Evolutionary conservation across 2,113 vertebrate genomes (phyloP), one percentile per base, ranked within the genome.

Genomic region (Puffinus mauretanicus): DNA sequence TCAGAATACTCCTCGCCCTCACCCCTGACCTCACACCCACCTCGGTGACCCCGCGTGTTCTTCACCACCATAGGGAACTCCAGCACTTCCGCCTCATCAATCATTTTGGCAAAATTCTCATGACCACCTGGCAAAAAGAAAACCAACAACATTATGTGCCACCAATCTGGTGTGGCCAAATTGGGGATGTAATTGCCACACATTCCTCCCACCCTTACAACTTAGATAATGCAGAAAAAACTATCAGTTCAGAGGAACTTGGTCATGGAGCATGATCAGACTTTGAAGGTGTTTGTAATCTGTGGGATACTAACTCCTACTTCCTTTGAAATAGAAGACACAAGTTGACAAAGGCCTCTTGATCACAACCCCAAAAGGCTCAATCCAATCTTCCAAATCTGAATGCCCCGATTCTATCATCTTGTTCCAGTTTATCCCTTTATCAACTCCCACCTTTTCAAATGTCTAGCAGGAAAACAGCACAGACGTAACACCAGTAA

Each of bases 91-190:
- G 98, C 98, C 97, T 98, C 98, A 96, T 98, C 98, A 95, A 98
- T 98, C 98, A 98, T 98, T 97, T 98, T 98, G 95, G 98, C 97
- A 98, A 98, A 98, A 97, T 98, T 98, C 96, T 98, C 98, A 91
- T 98, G 98, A 96, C 98, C 98, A 92, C 98, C 98, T 98, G 97
- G 88, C 76, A 96, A 94, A 90, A 86, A 96, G 88, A 95, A 96
- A 96, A 97, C 72, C 49, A 97, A 97, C 54, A 97, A 76, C 25
- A 71, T 96, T 96, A 96, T 86, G 80, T 82, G 80, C 86, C 80
- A 86, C 70, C 60, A 57, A 26, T 49, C 46, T 49, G 30, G 22
- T 66, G 57, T 34, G 73, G 88, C 51, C 61, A 83, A 90, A 93
- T 24, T 55, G 3, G 84, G 93, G 32, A 58, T 84, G 22, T 25